Conservation (phyloP, 2,888 invertebrate species). For the Ellobium chinense region DNA sequence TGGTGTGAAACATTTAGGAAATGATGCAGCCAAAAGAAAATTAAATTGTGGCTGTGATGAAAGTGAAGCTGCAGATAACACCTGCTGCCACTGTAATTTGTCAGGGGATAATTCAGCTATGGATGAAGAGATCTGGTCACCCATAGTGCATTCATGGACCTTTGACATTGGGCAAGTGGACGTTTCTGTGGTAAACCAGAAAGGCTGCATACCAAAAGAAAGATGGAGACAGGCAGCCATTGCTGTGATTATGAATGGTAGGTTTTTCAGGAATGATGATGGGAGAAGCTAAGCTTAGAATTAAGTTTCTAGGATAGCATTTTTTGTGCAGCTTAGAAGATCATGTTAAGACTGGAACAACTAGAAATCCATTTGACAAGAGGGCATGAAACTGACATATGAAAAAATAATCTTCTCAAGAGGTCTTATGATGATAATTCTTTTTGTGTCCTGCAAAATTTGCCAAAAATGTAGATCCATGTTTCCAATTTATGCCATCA, state of each 20-base stretch:
- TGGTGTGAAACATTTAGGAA: neutral
- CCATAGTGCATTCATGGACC: neutral
- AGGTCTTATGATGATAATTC: no score
- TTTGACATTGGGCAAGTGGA: conserved; percentile 46
- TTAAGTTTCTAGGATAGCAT: no score
- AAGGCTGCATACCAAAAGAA: conserved; percentile 65
- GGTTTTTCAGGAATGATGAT: no score
- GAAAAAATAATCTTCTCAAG: no score
- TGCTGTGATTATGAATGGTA: conserved; percentile 61
- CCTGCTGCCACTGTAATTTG: neutral
- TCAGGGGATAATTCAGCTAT: neutral
- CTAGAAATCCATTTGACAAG: no score
- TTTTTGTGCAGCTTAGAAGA: no score
- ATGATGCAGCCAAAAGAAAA: neutral
- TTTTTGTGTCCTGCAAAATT: no score
- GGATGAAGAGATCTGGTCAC: neutral
- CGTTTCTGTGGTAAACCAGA: conserved; percentile 54
- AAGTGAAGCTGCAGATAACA: neutral
- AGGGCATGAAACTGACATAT: no score
- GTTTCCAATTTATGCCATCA: no score
- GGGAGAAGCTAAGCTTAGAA: no score
- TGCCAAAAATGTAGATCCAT: no score
- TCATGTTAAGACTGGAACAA: no score
- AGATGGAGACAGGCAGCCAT: conserved; percentile 78
- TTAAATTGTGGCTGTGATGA: neutral